A percentile compares a stretch with the other conserved stretches of the same genome.
Evolutionary conservation across 2,113 vertebrate genomes (phyloP).

Genomic region (Sander lucioperca): DNA sequence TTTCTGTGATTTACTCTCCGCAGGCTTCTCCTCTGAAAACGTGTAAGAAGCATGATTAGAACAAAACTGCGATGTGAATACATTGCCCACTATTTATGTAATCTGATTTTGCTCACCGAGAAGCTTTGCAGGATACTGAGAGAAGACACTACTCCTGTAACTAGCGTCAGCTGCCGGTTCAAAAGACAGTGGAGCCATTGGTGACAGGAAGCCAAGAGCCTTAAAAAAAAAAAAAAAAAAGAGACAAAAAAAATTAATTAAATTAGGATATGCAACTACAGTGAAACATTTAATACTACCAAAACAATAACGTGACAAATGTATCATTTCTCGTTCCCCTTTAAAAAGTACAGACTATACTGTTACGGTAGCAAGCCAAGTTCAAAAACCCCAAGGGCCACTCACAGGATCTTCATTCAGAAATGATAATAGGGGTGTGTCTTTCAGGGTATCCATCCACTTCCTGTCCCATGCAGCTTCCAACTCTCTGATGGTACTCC

Average conservation of each 20-base stretch:
- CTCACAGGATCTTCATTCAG: conserved; percentile 86
- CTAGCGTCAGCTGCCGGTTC: conserved; percentile 79
- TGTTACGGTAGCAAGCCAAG: neutral
- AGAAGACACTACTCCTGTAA: conserved; percentile 73
- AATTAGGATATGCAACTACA: neutral
- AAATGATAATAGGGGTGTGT: conserved; percentile 78
- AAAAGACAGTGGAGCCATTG: conserved; percentile 81
- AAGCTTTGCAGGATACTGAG: conserved; percentile 75
- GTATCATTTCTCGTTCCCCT: neutral
- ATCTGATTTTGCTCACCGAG: conserved; percentile 78
- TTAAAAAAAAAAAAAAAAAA: conserved; percentile 52
- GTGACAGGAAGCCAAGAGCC: conserved; percentile 83
- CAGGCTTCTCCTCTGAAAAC: conserved; percentile 41
- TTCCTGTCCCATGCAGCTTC: conserved; percentile 86
- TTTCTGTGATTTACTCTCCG: conserved; percentile 5
- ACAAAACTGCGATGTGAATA: neutral
- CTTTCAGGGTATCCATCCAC: conserved; percentile 83
- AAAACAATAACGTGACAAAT: neutral
- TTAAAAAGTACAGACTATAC: neutral
- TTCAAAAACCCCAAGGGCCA: conserved; percentile 16
- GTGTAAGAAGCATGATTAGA: neutral
- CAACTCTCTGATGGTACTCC: conserved; percentile 67
- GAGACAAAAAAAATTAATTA: neutral
- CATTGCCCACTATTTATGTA: neutral
- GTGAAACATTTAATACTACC: neutral